A percentile compares a stretch with the other conserved stretches of the same genome.
Evolutionary conservation across 2,797 vertebrate genomes (phyloP).

Genomic region (Fratercula arctica): DNA sequence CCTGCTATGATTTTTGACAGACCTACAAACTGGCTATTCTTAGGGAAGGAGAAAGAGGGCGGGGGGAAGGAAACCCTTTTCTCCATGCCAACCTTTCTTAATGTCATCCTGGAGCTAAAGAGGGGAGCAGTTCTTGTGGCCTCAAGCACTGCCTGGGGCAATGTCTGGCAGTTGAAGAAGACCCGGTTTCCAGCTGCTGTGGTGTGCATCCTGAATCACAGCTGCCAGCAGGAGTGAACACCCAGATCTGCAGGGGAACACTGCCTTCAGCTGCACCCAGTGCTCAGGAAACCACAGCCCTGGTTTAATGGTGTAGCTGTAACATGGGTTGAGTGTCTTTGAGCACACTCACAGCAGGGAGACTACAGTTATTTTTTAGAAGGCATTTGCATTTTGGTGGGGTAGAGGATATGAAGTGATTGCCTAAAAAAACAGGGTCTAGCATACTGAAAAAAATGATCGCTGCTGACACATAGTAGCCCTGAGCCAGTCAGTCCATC

Average conservation of each 20-base stretch:
- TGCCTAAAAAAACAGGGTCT: not conserved
- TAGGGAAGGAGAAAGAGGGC: not conserved
- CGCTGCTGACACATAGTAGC: not conserved
- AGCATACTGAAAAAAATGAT: not conserved
- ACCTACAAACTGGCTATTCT: not conserved
- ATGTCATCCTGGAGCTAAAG: not conserved
- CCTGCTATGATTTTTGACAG: not conserved
- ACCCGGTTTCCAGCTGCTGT: not conserved
- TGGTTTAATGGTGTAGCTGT: not conserved
- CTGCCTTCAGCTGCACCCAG: not conserved
- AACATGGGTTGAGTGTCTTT: not conserved
- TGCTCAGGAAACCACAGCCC: slow-evolving; percentile 2
- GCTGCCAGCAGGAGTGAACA: not conserved
- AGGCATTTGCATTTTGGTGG: not conserved
- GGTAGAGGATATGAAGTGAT: not conserved
- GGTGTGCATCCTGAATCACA: not conserved
- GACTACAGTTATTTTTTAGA: not conserved
- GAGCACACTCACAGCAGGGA: not conserved
- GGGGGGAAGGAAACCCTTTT: not conserved
- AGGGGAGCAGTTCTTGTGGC: not conserved
- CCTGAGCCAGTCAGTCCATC: not conserved
- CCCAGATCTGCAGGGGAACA: not conserved
- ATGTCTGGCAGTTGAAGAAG: not conserved
- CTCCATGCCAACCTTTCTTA: not conserved
- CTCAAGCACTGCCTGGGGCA: not conserved